phyloP scores from a whole-genome alignment of 2,113 vertebrate genomes.

The Podarcis raffonei region DNA sequence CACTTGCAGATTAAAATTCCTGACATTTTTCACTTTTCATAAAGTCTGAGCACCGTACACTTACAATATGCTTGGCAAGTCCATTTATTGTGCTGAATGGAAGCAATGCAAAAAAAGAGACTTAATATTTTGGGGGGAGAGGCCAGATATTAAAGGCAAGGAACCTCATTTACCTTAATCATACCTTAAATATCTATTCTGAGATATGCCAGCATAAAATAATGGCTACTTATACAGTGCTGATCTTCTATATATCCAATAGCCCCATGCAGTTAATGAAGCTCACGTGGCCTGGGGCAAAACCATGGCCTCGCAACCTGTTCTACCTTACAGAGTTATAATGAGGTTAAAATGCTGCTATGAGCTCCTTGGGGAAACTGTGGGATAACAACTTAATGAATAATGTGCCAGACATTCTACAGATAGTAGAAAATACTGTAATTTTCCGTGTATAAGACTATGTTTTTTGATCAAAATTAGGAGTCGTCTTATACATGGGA shows the following conservation, averaged over 20 bases:
- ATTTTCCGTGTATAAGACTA: too few species aligned
- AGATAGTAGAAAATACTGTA: neutral
- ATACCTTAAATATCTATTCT: neutral
- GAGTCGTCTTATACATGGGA: too few species aligned
- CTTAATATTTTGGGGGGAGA: neutral
- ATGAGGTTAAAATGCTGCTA: neutral
- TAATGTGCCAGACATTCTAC: neutral
- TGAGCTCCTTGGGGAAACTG: too few species aligned
- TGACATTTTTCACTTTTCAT: neutral
- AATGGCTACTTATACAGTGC: neutral
- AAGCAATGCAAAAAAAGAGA: neutral
- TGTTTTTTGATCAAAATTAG: too few species aligned
- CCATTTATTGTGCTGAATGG: neutral
- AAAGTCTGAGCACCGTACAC: neutral
- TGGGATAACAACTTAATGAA: neutral
- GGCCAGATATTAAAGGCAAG: neutral
- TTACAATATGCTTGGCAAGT: neutral
- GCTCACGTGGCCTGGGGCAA: neutral
- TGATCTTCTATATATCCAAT: neutral
- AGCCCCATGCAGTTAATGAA: too few species aligned
- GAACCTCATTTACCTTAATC: neutral
- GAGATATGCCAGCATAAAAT: neutral
- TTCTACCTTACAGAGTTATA: neutral
- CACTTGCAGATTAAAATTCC: conserved; percentile 9
- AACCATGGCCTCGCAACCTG: neutral